Conservation (phyloP, 2,888 invertebrate species). For the Portevinia maculata region DNA sequence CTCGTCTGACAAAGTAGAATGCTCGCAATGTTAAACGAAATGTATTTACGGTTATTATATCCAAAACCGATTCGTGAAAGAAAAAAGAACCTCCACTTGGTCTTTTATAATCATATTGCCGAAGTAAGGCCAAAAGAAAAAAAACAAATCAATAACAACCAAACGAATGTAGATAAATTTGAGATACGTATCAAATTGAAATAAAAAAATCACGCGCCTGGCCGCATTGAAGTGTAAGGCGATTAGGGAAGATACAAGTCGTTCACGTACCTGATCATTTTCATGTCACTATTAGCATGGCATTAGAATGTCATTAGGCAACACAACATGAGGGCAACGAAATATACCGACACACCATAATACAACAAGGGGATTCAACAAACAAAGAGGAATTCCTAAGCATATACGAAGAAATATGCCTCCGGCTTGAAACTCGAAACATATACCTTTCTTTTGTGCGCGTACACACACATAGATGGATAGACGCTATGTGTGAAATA, state of each 20-base stretch:
- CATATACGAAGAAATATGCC: slow-evolving; percentile 36
- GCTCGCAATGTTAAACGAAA: slow-evolving; percentile 4
- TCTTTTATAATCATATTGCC: slow-evolving; percentile 28
- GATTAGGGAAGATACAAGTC: slow-evolving; percentile 51
- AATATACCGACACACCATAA: slow-evolving; percentile 36
- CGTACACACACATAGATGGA: neutral
- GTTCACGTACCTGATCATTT: slow-evolving; percentile 69
- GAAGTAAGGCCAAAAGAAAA: slow-evolving; percentile 8
- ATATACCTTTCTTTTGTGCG: slow-evolving; percentile 31
- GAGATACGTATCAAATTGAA: slow-evolving; percentile 13
- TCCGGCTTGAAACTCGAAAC: slow-evolving; percentile 41
- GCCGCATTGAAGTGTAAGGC: slow-evolving; percentile 50
- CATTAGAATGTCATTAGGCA: slow-evolving; percentile 71
- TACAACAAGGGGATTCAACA: neutral
- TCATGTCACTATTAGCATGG: slow-evolving; percentile 71
- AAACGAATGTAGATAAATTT: slow-evolving; percentile 16
- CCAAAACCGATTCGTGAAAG: slow-evolving; percentile 35
- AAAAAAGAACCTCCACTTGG: slow-evolving; percentile 14
- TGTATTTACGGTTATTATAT: slow-evolving; percentile 48
- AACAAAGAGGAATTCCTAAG: slow-evolving; percentile 34
- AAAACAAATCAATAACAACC: slow-evolving; percentile 19
- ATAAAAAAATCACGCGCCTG: slow-evolving; percentile 27
- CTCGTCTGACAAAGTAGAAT: neutral
- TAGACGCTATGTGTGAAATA: slow-evolving; percentile 1
- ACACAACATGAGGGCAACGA: slow-evolving; percentile 25